Conservation (phyloP, 2,888 invertebrate genomes). For the Odiellus spinosus region DNA sequence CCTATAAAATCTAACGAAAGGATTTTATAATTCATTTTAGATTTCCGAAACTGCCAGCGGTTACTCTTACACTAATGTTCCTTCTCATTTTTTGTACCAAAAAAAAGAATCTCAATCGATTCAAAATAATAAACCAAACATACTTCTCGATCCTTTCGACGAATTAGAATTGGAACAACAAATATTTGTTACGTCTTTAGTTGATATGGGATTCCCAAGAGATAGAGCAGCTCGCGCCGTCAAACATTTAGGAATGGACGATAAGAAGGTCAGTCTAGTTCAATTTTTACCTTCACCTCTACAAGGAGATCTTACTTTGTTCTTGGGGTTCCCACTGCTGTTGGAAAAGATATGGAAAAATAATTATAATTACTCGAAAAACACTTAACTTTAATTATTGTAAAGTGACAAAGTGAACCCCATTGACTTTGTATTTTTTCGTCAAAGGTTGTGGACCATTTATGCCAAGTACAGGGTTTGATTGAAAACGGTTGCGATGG, state of each 20-base stretch:
- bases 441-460: conserved; percentile 57
- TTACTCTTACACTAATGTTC: too few relatives aligned
- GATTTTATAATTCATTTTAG: too few relatives aligned
- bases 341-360: too few relatives aligned
- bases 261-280: conserved; percentile 54
- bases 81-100: neutral
- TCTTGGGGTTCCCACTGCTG: too few relatives aligned
- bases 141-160: conserved; percentile 22
- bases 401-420: too few relatives aligned
- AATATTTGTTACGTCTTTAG: conserved; percentile 52
- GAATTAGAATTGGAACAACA: conserved; percentile 41
- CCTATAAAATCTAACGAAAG: too few relatives aligned
- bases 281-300: neutral
- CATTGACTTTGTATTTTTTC: too few relatives aligned
- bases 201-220: conserved; percentile 74
- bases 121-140: conserved; percentile 1
- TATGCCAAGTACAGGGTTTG: conserved; percentile 44
- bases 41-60: too few relatives aligned
- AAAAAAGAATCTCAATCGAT: neutral
- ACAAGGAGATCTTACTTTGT: too few relatives aligned
- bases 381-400: too few relatives aligned
- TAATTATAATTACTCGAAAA: too few relatives aligned
- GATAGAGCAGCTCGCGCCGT: conserved; percentile 65
- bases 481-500: conserved; percentile 35
- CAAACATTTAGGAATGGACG: conserved; percentile 56